Evolutionary conservation across 2,113 vertebrate genomes (phyloP).

Genomic region (Arothron firmamentum): DNA sequence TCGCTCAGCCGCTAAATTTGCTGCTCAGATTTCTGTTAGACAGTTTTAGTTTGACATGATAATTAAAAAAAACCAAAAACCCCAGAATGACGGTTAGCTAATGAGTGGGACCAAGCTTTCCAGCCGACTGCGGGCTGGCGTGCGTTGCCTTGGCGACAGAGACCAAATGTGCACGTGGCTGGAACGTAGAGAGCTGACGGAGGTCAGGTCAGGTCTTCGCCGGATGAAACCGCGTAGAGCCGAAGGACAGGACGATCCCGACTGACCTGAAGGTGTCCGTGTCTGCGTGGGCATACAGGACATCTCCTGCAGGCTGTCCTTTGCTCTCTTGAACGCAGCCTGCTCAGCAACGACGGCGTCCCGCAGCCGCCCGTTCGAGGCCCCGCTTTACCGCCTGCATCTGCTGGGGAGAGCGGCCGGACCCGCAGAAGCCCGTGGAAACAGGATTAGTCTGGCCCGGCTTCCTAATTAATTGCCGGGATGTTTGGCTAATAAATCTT

Average conservation of each 20-base stretch:
- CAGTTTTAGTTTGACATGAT: neutral
- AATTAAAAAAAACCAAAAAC: slow-evolving; percentile 35
- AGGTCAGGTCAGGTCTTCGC: slow-evolving; percentile 26
- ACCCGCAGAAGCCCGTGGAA: slow-evolving; percentile 53
- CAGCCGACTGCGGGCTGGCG: slow-evolving; percentile 45
- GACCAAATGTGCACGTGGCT: slow-evolving; percentile 38
- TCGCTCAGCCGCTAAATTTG: neutral
- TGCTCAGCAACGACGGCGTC: slow-evolving; percentile 19
- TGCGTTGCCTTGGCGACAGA: slow-evolving; percentile 23
- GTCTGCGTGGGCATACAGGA: slow-evolving; percentile 16
- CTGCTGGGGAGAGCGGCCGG: slow-evolving; percentile 33
- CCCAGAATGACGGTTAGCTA: slow-evolving; percentile 31
- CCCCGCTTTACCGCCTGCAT: slow-evolving; percentile 52
- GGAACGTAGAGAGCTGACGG: slow-evolving; percentile 28
- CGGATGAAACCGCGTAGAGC: slow-evolving; percentile 33
- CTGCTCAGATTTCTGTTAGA: slow-evolving; percentile 2
- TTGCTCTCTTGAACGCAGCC: slow-evolving; percentile 4
- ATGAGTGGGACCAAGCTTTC: slow-evolving; percentile 42
- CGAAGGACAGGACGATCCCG: neutral
- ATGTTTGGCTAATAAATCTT: slow-evolving; percentile 69
- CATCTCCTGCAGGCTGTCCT: slow-evolving; percentile 9
- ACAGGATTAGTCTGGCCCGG: slow-evolving; percentile 63
- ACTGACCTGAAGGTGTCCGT: slow-evolving; percentile 19
- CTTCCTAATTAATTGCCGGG: slow-evolving; percentile 68
- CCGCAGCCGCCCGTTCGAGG: slow-evolving; percentile 35